Conservation (phyloP, 1,140 invertebrate genomes). For the Doryteuthis pealeii region DNA sequence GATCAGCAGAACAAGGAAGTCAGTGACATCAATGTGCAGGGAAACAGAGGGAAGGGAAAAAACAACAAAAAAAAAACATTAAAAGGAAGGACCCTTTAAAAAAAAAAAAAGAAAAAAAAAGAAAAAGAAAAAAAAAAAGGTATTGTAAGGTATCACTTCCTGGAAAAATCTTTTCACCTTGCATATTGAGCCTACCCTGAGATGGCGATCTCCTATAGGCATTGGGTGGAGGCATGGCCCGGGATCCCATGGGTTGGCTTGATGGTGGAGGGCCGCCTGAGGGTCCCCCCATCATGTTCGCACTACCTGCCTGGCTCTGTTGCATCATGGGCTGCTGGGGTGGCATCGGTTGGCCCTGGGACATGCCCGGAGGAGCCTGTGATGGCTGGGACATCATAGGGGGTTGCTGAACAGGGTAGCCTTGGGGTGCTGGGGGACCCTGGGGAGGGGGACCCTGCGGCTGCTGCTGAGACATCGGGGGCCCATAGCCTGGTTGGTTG, state of each 20-base stretch:
- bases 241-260: not conserved
- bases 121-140: too few species aligned
- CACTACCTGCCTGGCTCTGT: constrained; percentile 10
- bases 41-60: too few species aligned
- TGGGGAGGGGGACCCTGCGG: constrained; percentile 20
- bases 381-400: constrained; percentile 36
- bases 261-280: constrained; percentile 20
- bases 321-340: constrained; percentile 3
- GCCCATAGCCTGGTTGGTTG: constrained; percentile 19
- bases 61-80: too few species aligned
- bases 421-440: constrained; percentile 32
- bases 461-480: constrained; percentile 29
- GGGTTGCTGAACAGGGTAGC: constrained; percentile 25
- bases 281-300: constrained; percentile 18
- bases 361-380: constrained; percentile 27
- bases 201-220: constrained; percentile 12
- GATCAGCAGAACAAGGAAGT: too few species aligned
- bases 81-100: too few species aligned
- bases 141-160: too few species aligned
- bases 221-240: not conserved
- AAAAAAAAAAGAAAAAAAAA: too few species aligned
- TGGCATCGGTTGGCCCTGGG: constrained; percentile 22
- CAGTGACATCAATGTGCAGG: too few species aligned
- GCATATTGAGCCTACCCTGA: constrained; percentile 13
- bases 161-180: constrained; percentile 5